Evolutionary conservation across 2,797 vertebrate species (phyloP).

Genomic region (Apogon talboti): DNA sequence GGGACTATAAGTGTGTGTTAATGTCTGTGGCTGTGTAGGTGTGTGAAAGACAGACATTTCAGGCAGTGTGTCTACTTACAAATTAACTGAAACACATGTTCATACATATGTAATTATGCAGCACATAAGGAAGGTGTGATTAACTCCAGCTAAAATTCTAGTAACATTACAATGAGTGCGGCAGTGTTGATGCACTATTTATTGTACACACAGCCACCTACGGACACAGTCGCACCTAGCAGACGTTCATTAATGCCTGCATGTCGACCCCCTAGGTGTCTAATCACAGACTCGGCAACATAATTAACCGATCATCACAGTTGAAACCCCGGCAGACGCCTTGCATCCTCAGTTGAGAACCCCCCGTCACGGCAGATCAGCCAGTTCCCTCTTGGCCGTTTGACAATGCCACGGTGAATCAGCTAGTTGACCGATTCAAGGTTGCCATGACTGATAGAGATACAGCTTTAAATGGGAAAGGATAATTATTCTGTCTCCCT

Average conservation of each 20-base stretch:
- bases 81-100: conserved; percentile 25
- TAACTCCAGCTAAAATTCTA: conserved; percentile 35
- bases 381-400: conserved; percentile 30
- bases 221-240: conserved; percentile 32
- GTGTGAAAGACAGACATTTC: conserved; percentile 1
- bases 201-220: conserved; percentile 12
- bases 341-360: conserved; percentile 41
- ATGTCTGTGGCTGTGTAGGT: conserved; percentile 2
- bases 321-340: conserved; percentile 48
- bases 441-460: conserved; percentile 67
- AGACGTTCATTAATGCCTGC: conserved; percentile 56
- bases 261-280: conserved; percentile 55
- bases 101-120: conserved; percentile 23
- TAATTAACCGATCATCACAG: conserved; percentile 76
- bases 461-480: conserved; percentile 40
- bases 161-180: conserved; percentile 22
- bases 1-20: conserved; percentile 31
- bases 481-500: conserved; percentile 74
- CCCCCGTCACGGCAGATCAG: conserved; percentile 60
- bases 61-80: conserved; percentile 17
- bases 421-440: conserved; percentile 54
- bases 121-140: conserved; percentile 22
- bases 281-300: conserved; percentile 67
- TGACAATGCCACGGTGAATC: conserved; percentile 61
- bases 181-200: conserved; percentile 33